These are phyloP conservation scores for Corydoras maculifer DNA, from an alignment of 2,113 vertebrate genomes.

Conservation along the genomic window DNA sequence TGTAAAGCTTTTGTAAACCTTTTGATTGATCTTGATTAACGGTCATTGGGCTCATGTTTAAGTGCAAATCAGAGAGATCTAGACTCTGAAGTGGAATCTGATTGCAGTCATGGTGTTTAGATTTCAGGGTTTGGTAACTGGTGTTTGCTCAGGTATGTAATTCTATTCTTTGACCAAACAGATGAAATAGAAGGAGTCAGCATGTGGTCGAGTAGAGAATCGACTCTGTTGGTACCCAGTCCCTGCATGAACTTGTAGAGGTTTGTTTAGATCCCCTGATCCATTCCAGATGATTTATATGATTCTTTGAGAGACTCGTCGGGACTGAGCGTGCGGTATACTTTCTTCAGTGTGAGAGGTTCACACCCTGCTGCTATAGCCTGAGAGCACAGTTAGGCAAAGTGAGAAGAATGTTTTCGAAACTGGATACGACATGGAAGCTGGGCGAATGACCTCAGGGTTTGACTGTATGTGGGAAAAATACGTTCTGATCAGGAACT, in stretches of 20 bases:
- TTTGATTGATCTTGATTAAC: neutral
- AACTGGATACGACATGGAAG: conserved; percentile 25
- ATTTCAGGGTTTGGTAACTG: neutral
- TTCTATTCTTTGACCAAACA: neutral
- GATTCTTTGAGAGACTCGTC: too few species aligned
- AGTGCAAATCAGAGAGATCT: neutral
- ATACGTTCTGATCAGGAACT: neutral
- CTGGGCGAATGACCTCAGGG: conserved; percentile 34
- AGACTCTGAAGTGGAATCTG: neutral
- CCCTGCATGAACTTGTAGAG: neutral
- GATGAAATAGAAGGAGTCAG: neutral
- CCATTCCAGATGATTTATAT: too few species aligned
- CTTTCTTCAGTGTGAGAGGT: neutral
- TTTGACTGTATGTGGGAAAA: conserved; percentile 10
- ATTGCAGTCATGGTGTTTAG: neutral
- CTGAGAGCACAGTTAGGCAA: neutral
- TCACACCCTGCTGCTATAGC: conserved; percentile 16
- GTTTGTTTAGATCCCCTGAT: too few species aligned
- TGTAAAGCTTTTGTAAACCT: neutral
- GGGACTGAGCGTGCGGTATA: neutral
- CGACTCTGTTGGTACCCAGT: neutral
- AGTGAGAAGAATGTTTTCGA: conserved; percentile 25
- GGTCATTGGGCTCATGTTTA: neutral
- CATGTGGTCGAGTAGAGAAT: neutral
- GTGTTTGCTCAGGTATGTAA: conserved; percentile 3